A percentile compares a stretch with the other conserved stretches of the same genome.
Evolutionary conservation across 53 echinoderm and acorn worm genomes (phyloP).

Genomic region (Paracentrotus lividus): DNA sequence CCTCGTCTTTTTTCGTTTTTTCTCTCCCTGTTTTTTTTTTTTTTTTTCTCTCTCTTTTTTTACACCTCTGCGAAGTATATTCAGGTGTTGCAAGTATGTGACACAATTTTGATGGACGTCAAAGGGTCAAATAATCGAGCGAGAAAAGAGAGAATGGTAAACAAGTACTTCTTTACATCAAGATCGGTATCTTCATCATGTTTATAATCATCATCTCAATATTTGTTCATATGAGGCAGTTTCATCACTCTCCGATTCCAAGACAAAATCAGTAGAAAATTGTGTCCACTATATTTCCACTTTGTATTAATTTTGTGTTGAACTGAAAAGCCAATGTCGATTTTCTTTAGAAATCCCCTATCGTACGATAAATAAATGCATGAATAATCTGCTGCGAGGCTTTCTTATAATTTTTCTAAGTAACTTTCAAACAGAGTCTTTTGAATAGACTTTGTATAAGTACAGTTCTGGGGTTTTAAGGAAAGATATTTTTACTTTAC

Average conservation of each 20-base stretch:
- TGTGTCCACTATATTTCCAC: too few species aligned
- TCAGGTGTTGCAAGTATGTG: constrained; percentile 66
- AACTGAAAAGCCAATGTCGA: too few species aligned
- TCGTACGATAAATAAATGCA: too few species aligned
- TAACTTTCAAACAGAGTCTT: too few species aligned
- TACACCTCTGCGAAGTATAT: constrained; percentile 18
- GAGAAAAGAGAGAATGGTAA: neutral
- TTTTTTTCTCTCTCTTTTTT: neutral
- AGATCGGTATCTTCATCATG: constrained; percentile 20
- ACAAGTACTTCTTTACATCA: neutral
- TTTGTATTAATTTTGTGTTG: too few species aligned
- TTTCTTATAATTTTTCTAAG: too few species aligned
- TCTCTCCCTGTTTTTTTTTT: neutral
- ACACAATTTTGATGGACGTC: constrained; percentile 46
- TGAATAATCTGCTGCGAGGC: too few species aligned
- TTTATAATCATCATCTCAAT: constrained; percentile 19
- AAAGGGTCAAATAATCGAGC: constrained; percentile 43
- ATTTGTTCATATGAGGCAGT: constrained; percentile 1
- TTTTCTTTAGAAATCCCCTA: too few species aligned
- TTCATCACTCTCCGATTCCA: neutral
- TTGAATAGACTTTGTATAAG: too few species aligned
- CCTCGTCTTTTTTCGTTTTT: neutral
- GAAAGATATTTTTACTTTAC: too few species aligned
- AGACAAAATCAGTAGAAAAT: neutral
- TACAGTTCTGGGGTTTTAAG: too few species aligned